A percentile compares a stretch with the other conserved stretches of the same genome.
Conservation (phyloP, 1,140 invertebrate species). For the Wiebesia pumilae region DNA sequence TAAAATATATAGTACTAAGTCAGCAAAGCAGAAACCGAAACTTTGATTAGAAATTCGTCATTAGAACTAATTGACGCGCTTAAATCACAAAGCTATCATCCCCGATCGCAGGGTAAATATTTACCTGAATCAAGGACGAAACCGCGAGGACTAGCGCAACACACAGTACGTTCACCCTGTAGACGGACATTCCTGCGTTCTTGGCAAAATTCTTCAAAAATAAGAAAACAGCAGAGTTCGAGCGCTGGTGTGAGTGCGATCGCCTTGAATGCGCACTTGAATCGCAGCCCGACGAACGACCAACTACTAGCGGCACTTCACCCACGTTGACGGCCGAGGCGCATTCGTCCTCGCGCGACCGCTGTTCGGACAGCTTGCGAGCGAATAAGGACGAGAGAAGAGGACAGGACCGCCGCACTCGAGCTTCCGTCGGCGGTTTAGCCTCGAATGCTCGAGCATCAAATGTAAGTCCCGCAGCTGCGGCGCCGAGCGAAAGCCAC, state of each 20-base stretch:
- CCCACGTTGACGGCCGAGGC: background rate
- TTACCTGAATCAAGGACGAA: background rate
- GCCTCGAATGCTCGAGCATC: slow-evolving; percentile 18
- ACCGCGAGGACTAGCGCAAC: background rate
- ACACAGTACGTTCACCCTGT: background rate
- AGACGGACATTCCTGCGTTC: background rate
- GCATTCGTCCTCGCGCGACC: background rate
- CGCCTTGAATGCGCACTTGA: too few species aligned
- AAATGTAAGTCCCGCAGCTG: background rate
- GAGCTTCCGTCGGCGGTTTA: slow-evolving; percentile 27
- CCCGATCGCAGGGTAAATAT: background rate
- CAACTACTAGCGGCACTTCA: background rate
- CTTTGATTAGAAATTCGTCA: too few species aligned
- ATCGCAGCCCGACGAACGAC: too few species aligned
- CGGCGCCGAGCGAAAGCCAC: background rate
- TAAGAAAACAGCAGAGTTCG: background rate
- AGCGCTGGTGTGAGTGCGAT: background rate
- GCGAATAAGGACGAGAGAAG: background rate
- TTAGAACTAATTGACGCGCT: too few species aligned
- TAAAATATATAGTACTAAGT: too few species aligned
- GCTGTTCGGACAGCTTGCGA: background rate
- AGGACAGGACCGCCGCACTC: background rate
- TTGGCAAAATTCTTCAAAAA: background rate
- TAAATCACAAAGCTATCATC: too few species aligned
- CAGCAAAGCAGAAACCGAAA: too few species aligned